Evolutionary conservation across 2,797 vertebrate genomes (phyloP).

Genomic region (Rousettus madagascariensis): DNA sequence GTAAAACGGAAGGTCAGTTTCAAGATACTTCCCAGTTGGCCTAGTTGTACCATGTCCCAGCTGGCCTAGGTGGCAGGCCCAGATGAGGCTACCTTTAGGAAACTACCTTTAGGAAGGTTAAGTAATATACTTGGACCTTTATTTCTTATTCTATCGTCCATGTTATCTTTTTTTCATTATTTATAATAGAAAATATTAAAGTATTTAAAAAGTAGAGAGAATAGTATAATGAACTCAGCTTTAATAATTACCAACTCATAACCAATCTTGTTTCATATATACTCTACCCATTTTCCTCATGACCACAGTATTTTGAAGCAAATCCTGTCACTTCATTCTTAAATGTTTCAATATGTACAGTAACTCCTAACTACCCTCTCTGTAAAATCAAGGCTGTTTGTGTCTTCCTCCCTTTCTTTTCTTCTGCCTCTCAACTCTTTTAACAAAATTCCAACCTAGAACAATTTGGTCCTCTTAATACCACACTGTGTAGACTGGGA

Average conservation of each 20-base stretch:
- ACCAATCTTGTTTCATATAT: neutral
- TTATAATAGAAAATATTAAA: neutral
- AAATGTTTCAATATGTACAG: neutral
- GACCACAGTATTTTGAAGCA: neutral
- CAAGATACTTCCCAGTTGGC: neutral
- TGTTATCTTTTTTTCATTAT: neutral
- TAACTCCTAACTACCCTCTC: neutral
- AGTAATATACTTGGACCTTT: neutral
- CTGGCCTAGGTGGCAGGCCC: neutral
- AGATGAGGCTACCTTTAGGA: neutral
- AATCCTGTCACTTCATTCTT: neutral
- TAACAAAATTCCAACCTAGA: conserved; percentile 15
- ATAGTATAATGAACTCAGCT: neutral
- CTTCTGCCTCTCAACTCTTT: neutral
- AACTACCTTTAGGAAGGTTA: neutral
- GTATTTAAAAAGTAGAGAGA: neutral
- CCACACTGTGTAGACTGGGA: neutral
- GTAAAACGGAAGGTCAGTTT: neutral
- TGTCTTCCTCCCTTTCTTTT: neutral
- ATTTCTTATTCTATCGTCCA: neutral
- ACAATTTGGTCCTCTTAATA: neutral
- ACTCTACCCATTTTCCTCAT: neutral
- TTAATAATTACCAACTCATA: neutral
- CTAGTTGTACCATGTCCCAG: neutral
- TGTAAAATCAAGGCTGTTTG: neutral